These are phyloP conservation scores for Synaphobranchus kaupii DNA, from an alignment of 2,797 vertebrate species.

Conservation along the genomic window DNA sequence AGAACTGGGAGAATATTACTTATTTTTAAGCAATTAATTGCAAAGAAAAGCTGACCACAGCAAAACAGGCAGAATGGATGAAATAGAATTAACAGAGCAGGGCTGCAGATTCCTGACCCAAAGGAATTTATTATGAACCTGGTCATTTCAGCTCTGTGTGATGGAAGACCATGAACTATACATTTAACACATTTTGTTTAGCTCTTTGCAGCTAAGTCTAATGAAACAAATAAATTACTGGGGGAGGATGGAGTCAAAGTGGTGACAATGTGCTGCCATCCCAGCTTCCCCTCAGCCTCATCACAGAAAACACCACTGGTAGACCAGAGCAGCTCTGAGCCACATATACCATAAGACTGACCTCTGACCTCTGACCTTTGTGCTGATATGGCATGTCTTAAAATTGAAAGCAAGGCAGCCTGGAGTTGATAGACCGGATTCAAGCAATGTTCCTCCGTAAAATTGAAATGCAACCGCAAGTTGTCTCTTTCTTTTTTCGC, in stretches of 20 bases:
- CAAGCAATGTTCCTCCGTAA: neutral
- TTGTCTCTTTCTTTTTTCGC: neutral
- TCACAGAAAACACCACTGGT: neutral
- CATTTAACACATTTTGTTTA: neutral
- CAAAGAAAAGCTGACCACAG: neutral
- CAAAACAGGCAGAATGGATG: neutral
- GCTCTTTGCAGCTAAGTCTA: neutral
- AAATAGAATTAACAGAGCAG: neutral
- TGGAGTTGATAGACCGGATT: neutral
- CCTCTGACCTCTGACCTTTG: neutral
- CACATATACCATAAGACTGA: neutral
- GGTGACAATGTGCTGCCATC: neutral
- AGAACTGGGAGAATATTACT: neutral
- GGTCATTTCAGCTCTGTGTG: neutral
- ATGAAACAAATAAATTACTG: neutral
- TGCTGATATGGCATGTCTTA: neutral
- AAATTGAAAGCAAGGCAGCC: neutral
- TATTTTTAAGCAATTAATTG: neutral
- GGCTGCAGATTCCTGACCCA: neutral
- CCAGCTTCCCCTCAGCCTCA: neutral
- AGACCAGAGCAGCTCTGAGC: neutral
- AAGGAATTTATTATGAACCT: neutral
- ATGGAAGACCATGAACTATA: neutral
- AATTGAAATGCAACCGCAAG: neutral
- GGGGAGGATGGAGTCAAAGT: neutral